Base-by-base conservation (phyloP, 2,888 invertebrate genomes). In the Melanchra persicariae region DNA sequence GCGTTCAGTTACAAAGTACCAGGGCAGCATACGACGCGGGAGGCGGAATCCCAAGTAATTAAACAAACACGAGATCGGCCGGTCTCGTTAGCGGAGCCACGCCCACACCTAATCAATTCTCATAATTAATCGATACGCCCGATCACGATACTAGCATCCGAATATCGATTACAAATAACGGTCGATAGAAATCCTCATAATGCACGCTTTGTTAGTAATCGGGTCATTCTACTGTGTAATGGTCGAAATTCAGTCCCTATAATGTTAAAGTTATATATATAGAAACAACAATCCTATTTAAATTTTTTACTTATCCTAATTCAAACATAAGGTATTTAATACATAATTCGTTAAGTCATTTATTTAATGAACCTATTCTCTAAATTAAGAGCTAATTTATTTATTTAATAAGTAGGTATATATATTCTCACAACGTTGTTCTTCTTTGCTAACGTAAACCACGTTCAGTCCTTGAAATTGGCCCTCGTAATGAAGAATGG, bases 41-140 rank as follows among this genome's bases (percentile, higher is more conserved):
- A 89, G 92, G 91, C 90, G 92, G 91, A 83, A 85, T 89, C 87
- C 65, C 74, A 84, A 86, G 90, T 91, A 93, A 94, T 94, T 93
- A 93, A 93, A 92, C 93, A 93, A 94, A 94, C 93, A 94, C 90
- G 90, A 89, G 86, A 90, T 83, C 91, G 90, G 91, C 90, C 88
- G 88, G 88, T 82, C 92, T 93, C 92, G 93, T 92, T 92, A 93
- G 87, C 85, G 80, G 70, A 70, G 83, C 86, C 88, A 90, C 93
- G 92, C 95, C 95, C 88, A 88, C 87, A 83, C 82, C 92, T 92
- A 92, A 94, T 93, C 93, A 92, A 93, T 92, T 93, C 91, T 87
- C 84, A 88, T 93, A 93, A 94, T 93, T 92, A 93, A 94, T 93
- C 92, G 91, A 89, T 90, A 82, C 77, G 85, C 84, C 84, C 71